Base-by-base conservation (phyloP, 2,113 vertebrate genomes). In the Zosterops lateralis region DNA sequence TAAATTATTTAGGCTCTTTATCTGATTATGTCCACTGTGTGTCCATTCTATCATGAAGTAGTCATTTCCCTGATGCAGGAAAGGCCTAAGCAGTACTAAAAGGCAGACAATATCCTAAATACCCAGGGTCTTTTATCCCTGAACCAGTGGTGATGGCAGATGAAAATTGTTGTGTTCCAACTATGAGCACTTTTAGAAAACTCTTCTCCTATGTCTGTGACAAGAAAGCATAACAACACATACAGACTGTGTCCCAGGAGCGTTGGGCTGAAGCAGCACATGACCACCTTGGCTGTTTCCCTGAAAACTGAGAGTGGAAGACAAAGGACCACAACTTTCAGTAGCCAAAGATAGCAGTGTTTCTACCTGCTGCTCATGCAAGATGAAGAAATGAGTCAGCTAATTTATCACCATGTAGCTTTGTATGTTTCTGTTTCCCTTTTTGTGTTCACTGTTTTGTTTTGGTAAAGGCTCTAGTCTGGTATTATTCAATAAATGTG, bases 121-220 rank as follows among this genome's bases (percentile, higher is more conserved):
- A 24, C 1, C 38, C 38, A 38, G 38, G 17, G 2, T 81, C 14
- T 40, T 93, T 90, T 51, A 36, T 34, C 5, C 14, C 60, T 57
- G 17, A 21, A 61, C 10, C 7, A 45, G 6, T 17, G 6, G 1
- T 21, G 20, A 47, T 51, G 19, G 34, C 36, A 72, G 25, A 56
- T 28, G 36, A 88, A 87, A 87, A 68, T 3, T 13, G 25, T 18
- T 3, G 9, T 28, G 16, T 50, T 93, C 25, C 22, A 73, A 8
- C 0, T 1, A n/a, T 32, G 29, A 66, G 22, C 1, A 4, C 10
- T 31, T 54, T 57, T 14, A 53, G 24, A 40, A 85, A 71, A 20
- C 5, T 81, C 10, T 32, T 42, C 4, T 2, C 47, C 62, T 1
- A 0, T 31, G 5, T 16, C 42, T 56, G 24, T 29, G 24, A 9